Conservation (phyloP, 1,140 invertebrate species). For the Meteorus sp. region DNA sequence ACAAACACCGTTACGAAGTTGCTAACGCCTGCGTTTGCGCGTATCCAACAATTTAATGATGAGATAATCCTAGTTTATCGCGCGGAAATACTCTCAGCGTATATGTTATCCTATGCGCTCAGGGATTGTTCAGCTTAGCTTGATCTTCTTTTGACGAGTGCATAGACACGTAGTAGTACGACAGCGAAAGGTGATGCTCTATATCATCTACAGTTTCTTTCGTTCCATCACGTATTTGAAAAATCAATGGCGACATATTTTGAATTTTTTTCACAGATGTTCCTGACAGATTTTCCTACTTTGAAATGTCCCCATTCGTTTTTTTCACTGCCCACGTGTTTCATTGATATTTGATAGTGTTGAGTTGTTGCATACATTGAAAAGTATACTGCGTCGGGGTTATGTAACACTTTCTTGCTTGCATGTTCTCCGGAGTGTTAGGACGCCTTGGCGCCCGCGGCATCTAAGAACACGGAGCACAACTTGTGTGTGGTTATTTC, state of each 20-base stretch:
- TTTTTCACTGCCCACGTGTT: not conserved
- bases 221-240: no score
- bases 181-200: not conserved
- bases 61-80: slow-evolving; percentile 51
- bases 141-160: slow-evolving; percentile 47
- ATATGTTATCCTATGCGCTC: slow-evolving; percentile 43
- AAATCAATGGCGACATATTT: no score
- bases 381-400: slow-evolving; percentile 26
- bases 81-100: slow-evolving; percentile 30
- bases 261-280: not conserved
- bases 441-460: slow-evolving; percentile 51
- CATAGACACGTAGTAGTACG: slow-evolving; percentile 38
- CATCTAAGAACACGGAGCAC: slow-evolving; percentile 40
- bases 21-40: slow-evolving; percentile 18
- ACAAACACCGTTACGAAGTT: no score
- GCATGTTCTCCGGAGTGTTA: slow-evolving; percentile 38
- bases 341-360: no score
- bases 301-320: not conserved
- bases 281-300: not conserved
- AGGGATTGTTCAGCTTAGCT: slow-evolving; percentile 50
- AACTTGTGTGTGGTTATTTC: no score
- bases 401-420: slow-evolving; percentile 35
- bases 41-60: slow-evolving; percentile 35
- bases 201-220: no score
- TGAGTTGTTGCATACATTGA: slow-evolving; percentile 18